Evolutionary conservation across 2,797 vertebrate genomes (phyloP).

Genomic region (Phalloptychus januarius): DNA sequence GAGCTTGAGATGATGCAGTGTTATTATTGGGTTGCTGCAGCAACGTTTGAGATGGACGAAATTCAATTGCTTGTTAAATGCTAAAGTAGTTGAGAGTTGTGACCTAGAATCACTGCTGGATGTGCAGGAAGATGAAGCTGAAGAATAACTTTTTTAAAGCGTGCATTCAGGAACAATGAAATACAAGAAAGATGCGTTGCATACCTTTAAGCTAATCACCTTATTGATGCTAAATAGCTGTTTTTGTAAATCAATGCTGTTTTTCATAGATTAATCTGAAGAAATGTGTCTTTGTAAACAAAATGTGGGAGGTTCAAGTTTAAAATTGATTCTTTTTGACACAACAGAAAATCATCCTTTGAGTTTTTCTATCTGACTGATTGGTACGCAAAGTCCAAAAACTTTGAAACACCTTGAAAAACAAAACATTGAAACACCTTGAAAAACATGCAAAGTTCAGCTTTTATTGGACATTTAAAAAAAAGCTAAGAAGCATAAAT

Average conservation of each 20-base stretch:
- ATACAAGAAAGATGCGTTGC: neutral
- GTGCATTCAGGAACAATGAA: neutral
- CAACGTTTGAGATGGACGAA: neutral
- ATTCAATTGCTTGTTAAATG: neutral
- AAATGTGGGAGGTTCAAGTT: neutral
- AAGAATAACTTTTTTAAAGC: neutral
- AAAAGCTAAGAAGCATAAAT: neutral
- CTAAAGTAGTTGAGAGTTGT: neutral
- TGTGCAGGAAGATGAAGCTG: neutral
- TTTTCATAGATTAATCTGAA: neutral
- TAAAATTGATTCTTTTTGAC: neutral
- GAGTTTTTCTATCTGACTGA: neutral
- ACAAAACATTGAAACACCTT: neutral
- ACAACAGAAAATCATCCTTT: neutral
- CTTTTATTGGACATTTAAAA: neutral
- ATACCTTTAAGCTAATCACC: neutral
- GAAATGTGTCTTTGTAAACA: neutral
- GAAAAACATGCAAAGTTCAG: neutral
- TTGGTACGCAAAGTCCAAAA: neutral
- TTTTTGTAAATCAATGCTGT: neutral
- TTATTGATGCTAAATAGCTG: neutral
- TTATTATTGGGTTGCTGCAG: neutral
- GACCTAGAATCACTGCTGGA: neutral
- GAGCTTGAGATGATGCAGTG: neutral
- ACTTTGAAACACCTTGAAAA: neutral